phyloP scores from a whole-genome alignment of 2,797 vertebrate genomes.

The Pteronotus mesoamericanus region DNA sequence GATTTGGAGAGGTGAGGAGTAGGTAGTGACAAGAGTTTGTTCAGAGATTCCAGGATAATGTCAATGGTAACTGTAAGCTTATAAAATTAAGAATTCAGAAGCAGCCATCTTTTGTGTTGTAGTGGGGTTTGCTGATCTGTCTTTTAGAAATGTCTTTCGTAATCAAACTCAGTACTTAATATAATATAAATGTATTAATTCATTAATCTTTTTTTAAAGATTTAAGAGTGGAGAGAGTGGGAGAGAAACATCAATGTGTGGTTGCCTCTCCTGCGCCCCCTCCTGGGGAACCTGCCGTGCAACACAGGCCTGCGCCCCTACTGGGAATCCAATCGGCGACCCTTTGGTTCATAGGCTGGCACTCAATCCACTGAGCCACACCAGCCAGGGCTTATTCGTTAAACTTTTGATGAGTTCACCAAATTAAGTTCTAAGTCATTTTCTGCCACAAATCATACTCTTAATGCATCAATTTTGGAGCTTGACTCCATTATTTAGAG shows the following conservation, averaged over 20 bases:
- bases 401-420: background rate
- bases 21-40: background rate
- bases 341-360: too few relatives aligned
- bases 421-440: background rate
- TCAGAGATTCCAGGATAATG: background rate
- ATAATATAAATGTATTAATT: background rate
- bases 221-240: too few relatives aligned
- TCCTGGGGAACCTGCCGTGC: too few relatives aligned
- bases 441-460: background rate
- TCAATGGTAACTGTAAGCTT: background rate
- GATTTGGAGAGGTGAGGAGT: background rate
- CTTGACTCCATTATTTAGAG: too few relatives aligned
- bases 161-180: background rate
- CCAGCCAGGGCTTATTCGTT: too few relatives aligned
- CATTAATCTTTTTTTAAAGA: background rate
- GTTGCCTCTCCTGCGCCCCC: too few relatives aligned
- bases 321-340: too few relatives aligned
- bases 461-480: background rate
- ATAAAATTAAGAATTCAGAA: background rate
- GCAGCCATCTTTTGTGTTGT: background rate
- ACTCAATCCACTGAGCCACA: too few relatives aligned
- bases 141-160: background rate
- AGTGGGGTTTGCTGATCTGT: background rate
- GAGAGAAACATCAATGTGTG: too few relatives aligned
- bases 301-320: too few relatives aligned